These are phyloP conservation scores for Sebastes nivosus DNA, from an alignment of 2,797 vertebrate genomes.

Conservation along the genomic window DNA sequence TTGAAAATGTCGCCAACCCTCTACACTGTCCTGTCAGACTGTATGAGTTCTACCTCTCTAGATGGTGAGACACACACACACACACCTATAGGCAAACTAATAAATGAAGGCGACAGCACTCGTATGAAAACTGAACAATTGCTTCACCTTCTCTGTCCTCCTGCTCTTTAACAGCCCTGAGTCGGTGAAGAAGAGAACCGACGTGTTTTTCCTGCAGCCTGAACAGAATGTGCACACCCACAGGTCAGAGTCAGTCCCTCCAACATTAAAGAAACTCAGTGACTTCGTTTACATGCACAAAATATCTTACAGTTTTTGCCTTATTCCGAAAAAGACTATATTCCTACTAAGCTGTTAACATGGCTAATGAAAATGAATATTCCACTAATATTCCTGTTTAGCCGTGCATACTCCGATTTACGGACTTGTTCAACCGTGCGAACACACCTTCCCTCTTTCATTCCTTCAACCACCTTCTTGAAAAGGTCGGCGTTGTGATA, in stretches of 20 bases:
- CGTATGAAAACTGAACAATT: not conserved
- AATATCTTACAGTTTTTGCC: not conserved
- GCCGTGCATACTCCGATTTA: not conserved
- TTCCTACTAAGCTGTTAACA: not conserved
- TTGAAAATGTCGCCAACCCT: slow-evolving; percentile 90
- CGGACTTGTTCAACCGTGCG: not conserved
- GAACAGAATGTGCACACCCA: slow-evolving; percentile 79
- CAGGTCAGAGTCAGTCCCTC: slow-evolving; percentile 55
- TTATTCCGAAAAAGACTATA: not conserved
- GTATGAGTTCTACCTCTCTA: slow-evolving; percentile 97
- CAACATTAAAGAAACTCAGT: not conserved
- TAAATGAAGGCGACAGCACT: not conserved
- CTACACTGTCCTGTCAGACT: slow-evolving; percentile 93
- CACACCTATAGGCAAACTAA: not conserved
- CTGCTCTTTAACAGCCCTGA: slow-evolving; percentile 84
- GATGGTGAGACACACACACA: slow-evolving; percentile 86
- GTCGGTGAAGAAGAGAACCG: slow-evolving; percentile 88
- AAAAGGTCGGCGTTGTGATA: no score
- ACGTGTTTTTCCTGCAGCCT: slow-evolving; percentile 94
- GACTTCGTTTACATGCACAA: no score
- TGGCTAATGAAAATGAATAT: not conserved
- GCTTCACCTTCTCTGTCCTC: not conserved
- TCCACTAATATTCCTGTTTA: not conserved
- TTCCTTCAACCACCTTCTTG: not conserved
- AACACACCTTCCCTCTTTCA: not conserved